Evolutionary conservation across 30 jellyfish, hydroid and myxozoan genomes (phyloP).

Genomic region (Sanderia malayensis): DNA sequence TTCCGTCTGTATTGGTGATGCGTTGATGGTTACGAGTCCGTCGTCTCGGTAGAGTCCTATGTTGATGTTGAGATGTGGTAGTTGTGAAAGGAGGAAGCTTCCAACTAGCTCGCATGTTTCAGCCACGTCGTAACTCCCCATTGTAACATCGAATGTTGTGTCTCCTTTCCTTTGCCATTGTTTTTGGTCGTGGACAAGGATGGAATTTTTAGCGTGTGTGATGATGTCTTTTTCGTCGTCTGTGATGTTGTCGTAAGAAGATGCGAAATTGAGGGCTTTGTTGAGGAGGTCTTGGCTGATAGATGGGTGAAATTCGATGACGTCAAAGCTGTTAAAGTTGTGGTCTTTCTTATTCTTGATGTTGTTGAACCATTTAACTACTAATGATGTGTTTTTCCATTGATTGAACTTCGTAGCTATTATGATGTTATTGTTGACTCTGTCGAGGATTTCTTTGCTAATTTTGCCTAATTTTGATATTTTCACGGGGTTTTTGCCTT

Average conservation of each 20-base stretch:
- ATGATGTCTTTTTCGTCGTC: conserved; percentile 5
- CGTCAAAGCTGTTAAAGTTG: conserved; percentile 13
- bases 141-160: conserved; percentile 12
- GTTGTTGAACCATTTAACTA: conserved; percentile 9
- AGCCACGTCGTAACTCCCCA: conserved; percentile 25
- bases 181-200: conserved; percentile 5
- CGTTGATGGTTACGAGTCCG: conserved; percentile 35
- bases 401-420: conserved; percentile 12
- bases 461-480: conserved; percentile 17
- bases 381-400: conserved; percentile 18
- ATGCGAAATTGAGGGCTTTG: no score
- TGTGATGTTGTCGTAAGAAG: conserved; percentile 4
- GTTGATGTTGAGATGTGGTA: conserved; percentile 25
- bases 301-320: conserved; percentile 11
- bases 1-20: conserved; percentile 8
- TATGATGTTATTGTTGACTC: not conserved
- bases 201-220: no score
- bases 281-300: no score
- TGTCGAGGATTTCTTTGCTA: conserved; percentile 21
- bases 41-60: conserved; percentile 25
- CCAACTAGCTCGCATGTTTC: conserved; percentile 28
- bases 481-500: no score
- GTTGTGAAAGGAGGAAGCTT: no score
- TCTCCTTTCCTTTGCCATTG: conserved; percentile 28
- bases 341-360: conserved; percentile 7